Percentiles rank a stretch among this genome's conserved stretches.
Conservation (phyloP, 2,888 invertebrate genomes). For the Chrysodeixis includens region DNA sequence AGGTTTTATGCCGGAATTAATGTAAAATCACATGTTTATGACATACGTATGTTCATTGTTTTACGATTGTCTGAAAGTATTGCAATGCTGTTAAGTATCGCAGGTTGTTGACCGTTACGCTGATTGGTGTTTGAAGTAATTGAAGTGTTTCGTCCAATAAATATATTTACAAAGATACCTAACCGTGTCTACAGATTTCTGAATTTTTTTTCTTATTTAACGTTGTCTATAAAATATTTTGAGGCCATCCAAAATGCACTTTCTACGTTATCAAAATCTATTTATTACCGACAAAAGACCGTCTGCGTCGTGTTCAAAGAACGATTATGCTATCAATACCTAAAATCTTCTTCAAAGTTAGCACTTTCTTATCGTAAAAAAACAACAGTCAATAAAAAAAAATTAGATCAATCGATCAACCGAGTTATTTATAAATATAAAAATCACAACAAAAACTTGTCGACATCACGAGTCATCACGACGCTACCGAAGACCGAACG, state of each 20-base stretch:
- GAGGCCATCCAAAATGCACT: constrained; percentile 11
- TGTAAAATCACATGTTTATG: neutral
- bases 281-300: constrained; percentile 22
- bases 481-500: constrained; percentile 36
- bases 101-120: constrained; percentile 2
- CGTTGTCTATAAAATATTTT: neutral
- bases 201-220: too few species aligned
- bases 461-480: constrained; percentile 59
- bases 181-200: neutral
- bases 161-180: neutral
- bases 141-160: neutral
- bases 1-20: neutral
- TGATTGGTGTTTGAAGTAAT: neutral
- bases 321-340: constrained; percentile 21
- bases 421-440: constrained; percentile 59
- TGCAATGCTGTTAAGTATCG: neutral
- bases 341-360: constrained; percentile 24
- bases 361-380: constrained; percentile 52
- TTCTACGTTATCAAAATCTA: constrained; percentile 27
- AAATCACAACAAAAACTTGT: constrained; percentile 53
- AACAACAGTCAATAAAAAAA: constrained; percentile 46
- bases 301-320: constrained; percentile 20
- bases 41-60: neutral
- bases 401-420: constrained; percentile 60
- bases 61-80: neutral